Base-by-base conservation (phyloP, 2,888 invertebrate genomes). In the Ectropis crepuscularia region DNA sequence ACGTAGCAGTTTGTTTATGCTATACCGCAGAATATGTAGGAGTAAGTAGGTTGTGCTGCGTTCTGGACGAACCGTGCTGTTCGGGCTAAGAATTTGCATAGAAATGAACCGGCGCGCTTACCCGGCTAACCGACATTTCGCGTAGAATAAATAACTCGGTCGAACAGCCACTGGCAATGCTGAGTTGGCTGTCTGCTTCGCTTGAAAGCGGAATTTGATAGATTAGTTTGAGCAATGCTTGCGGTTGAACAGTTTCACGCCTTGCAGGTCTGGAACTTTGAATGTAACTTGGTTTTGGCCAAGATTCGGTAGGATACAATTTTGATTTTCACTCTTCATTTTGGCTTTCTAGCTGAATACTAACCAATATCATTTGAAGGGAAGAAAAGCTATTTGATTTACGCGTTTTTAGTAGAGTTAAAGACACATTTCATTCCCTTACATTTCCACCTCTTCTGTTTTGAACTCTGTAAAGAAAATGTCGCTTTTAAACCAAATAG, bases 41-140 rank as follows among this genome's bases (percentile, higher is more conserved):
- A 57, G 53, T 50, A 53, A 48, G 53, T 57, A 11, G n/a, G 50
- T 43, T 45, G 54, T 50, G 58, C 42, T 51, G 41, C 62, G 64
- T 61, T 59, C 53, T 63, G 66, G 65, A 45, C 53, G 60, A 66
- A 61, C 64, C 63, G 57, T 59, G 64, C 61, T 60, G 57, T 61
- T 58, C 49, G 45, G 53, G 61, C 62, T 53, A 64, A 53, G 74
- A 76, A 91, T 91, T 91, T 90, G 89, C 90, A 91, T 91, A 89
- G 86, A 91, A 90, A 92, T 90, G 83, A 90, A 82, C 83, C 80
- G 73, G 77, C 80, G 67, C 79, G 73, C 77, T 79, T 63, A 67
- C 75, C 76, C 81, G 78, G 76, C 79, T 85, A 82, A 79, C 86
- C 83, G 85, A 85, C 83, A 86, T 87, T 87, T 88, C 86, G 82